A percentile compares a stretch with the other conserved stretches of the same genome.
These are phyloP conservation scores for Caenorhabditis inopinata DNA, from an alignment of 1,140 invertebrate genomes.

Conservation along the genomic window DNA sequence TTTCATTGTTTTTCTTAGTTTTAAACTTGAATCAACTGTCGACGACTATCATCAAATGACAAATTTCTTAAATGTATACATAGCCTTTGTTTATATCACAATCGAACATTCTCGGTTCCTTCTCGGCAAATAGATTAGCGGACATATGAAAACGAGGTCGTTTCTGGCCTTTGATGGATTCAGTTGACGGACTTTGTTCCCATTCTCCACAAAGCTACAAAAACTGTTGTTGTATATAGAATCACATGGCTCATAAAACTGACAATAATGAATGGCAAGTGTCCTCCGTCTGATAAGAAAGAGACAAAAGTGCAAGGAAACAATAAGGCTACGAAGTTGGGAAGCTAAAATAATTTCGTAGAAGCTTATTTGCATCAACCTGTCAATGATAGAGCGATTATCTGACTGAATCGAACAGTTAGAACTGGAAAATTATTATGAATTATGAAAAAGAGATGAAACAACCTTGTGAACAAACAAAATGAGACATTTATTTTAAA, in stretches of 20 bases:
- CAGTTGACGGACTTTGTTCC: constrained; percentile 20
- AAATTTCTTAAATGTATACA: too few relatives aligned
- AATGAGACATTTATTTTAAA: too few relatives aligned
- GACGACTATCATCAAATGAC: not conserved
- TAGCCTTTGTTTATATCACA: too few relatives aligned
- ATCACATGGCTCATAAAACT: not conserved
- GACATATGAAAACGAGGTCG: constrained; percentile 14
- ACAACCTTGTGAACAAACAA: too few relatives aligned
- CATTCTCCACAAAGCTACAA: constrained; percentile 23
- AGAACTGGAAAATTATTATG: too few relatives aligned
- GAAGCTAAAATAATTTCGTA: too few relatives aligned
- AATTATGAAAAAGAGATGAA: too few relatives aligned
- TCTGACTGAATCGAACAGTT: too few relatives aligned
- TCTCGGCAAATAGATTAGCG: too few relatives aligned
- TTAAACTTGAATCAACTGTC: not conserved
- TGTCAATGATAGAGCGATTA: too few relatives aligned
- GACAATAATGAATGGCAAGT: not conserved
- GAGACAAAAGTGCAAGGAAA: not conserved
- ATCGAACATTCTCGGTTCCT: too few relatives aligned
- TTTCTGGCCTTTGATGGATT: not conserved
- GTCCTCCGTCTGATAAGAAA: not conserved
- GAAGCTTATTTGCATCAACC: too few relatives aligned
- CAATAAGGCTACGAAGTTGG: not conserved
- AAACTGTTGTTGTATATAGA: not conserved
- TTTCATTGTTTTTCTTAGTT: constrained; percentile 19